These are phyloP conservation scores for Mamestra configurata DNA, from an alignment of 1,140 invertebrate species.

Conservation along the genomic window DNA sequence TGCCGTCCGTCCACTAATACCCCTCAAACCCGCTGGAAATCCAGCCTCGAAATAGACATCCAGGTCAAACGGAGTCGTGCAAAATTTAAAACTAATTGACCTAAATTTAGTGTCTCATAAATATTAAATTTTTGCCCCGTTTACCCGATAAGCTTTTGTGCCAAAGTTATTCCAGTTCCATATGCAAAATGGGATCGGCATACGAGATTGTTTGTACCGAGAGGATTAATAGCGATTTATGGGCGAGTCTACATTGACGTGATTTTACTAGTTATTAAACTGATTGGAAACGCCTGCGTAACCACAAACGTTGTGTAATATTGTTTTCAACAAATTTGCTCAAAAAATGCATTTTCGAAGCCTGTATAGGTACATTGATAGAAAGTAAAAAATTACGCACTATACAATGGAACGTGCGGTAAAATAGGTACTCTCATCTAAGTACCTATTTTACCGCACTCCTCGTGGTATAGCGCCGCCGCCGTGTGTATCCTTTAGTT, in stretches of 20 bases:
- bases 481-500: too few relatives aligned
- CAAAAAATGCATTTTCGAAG: too few relatives aligned
- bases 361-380: too few relatives aligned
- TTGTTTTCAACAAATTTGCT: too few relatives aligned
- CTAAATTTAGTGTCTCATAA: conserved; percentile 62
- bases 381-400: too few relatives aligned
- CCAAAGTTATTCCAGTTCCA: conserved; percentile 48
- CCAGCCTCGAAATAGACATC: conserved; percentile 55
- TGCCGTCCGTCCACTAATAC: conserved; percentile 38
- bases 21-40: conserved; percentile 45
- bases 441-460: too few relatives aligned
- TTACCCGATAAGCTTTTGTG: conserved; percentile 46
- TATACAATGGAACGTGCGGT: too few relatives aligned
- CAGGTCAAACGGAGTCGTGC: conserved; percentile 57
- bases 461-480: too few relatives aligned
- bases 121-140: conserved; percentile 56
- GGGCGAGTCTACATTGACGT: neutral
- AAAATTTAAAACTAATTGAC: conserved; percentile 69
- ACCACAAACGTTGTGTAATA: conserved; percentile 2
- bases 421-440: too few relatives aligned
- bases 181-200: conserved; percentile 41
- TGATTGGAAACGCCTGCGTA: conserved; percentile 12
- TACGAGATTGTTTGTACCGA: conserved; percentile 24
- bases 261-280: conserved; percentile 7
- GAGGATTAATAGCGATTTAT: conserved; percentile 29